phyloP scores from a whole-genome alignment of 2,888 invertebrate species.

The Girardia tigrina region DNA sequence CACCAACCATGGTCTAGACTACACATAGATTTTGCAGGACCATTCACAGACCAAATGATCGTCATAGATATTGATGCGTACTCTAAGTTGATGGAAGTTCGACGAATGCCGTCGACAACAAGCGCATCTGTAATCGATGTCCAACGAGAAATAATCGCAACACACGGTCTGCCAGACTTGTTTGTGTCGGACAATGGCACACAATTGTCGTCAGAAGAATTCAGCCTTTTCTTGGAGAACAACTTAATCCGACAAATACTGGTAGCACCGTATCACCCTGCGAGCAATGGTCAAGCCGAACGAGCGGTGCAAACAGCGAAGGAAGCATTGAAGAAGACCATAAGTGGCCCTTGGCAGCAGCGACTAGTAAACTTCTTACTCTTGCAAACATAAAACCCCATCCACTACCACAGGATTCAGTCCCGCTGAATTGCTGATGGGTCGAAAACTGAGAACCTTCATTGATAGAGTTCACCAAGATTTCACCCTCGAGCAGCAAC shows the following conservation, averaged over 20 bases:
- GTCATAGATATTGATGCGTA: slow-evolving; percentile 24
- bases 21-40: slow-evolving; percentile 26
- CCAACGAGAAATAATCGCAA: slow-evolving; percentile 9
- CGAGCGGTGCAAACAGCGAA: slow-evolving; percentile 28
- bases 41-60: neutral
- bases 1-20: slow-evolving; percentile 28
- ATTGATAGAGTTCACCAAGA: no score
- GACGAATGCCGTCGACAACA: neutral
- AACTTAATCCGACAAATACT: slow-evolving; percentile 17
- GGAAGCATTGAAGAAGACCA: neutral
- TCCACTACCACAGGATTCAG: slow-evolving; percentile 20
- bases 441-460: slow-evolving; percentile 31
- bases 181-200: slow-evolving; percentile 20
- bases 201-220: slow-evolving; percentile 24
- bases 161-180: slow-evolving; percentile 28
- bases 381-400: slow-evolving; percentile 7
- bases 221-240: neutral
- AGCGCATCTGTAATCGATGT: neutral
- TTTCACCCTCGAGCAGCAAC: no score
- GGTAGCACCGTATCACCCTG: slow-evolving; percentile 19
- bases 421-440: slow-evolving; percentile 24
- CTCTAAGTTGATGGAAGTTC: slow-evolving; percentile 31
- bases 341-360: neutral
- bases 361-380: no score
- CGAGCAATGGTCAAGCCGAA: slow-evolving; percentile 31